Evolutionary conservation across 2,797 vertebrate species (phyloP).

Genomic region (Anabacerthia variegaticeps): DNA sequence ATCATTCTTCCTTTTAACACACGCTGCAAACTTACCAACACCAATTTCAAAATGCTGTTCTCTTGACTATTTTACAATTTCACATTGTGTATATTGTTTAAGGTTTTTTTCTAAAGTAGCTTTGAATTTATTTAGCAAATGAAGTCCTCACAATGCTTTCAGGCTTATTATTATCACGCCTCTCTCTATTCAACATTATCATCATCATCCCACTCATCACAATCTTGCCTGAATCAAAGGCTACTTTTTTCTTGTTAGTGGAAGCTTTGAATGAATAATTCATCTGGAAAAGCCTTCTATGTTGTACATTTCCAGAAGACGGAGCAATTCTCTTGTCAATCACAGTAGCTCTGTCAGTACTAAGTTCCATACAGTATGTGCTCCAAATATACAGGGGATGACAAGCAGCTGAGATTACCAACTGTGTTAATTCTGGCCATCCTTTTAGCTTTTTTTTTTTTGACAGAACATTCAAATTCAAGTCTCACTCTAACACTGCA

Average conservation of each 20-base stretch:
- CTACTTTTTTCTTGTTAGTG: constrained; percentile 53
- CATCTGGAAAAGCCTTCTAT: constrained; percentile 60
- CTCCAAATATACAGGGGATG: constrained; percentile 18
- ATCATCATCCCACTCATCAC: constrained; percentile 35
- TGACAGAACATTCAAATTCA: constrained; percentile 69
- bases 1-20: neutral
- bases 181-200: constrained; percentile 42
- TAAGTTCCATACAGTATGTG: constrained; percentile 31
- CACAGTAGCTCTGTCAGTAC: constrained; percentile 50
- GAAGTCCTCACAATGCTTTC: constrained; percentile 13
- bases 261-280: constrained; percentile 76
- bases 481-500: constrained; percentile 18
- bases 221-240: constrained; percentile 56
- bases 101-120: neutral
- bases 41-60: neutral
- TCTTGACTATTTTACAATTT: constrained; percentile 19
- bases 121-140: constrained; percentile 59
- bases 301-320: constrained; percentile 71
- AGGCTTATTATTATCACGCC: constrained; percentile 51
- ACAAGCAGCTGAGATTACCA: constrained; percentile 63
- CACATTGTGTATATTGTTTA: neutral
- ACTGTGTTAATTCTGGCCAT: constrained; percentile 58
- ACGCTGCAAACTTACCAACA: neutral
- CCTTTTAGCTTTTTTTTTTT: constrained; percentile 49
- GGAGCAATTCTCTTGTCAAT: constrained; percentile 69